These are phyloP conservation scores for Epinephelus moara DNA, from an alignment of 2,113 vertebrate species.

Conservation along the genomic window DNA sequence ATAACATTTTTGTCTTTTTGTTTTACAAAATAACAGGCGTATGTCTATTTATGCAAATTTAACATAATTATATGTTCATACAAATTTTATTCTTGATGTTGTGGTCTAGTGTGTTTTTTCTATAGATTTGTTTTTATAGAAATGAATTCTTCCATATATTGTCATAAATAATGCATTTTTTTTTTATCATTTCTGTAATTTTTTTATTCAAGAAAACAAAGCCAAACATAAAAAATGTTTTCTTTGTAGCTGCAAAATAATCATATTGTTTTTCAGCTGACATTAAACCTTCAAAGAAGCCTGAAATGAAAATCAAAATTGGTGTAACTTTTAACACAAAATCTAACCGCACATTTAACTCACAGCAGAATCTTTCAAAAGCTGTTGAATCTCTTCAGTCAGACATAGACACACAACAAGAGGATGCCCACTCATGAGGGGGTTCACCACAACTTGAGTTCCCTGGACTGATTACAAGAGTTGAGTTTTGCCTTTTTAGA, in stretches of 20 bases:
- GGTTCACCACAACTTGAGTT: conserved; percentile 10
- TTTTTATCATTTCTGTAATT: neutral
- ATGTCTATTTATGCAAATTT: neutral
- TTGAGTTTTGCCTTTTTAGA: conserved; percentile 28
- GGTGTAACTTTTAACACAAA: neutral
- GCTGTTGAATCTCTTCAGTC: neutral
- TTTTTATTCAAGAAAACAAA: neutral
- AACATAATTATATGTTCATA: neutral
- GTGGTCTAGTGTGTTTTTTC: neutral
- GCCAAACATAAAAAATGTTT: neutral
- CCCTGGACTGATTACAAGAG: conserved; percentile 18
- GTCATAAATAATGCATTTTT: neutral
- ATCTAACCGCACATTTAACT: neutral
- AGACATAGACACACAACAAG: neutral
- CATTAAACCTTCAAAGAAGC: neutral
- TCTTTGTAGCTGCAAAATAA: neutral
- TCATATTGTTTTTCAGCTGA: neutral
- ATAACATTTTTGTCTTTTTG: too few relatives aligned
- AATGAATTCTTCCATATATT: neutral
- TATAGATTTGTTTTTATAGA: neutral
- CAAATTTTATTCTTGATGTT: neutral
- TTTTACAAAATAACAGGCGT: neutral
- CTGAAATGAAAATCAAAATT: neutral
- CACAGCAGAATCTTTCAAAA: neutral
- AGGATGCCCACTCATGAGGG: neutral